Evolutionary conservation across 2,113 vertebrate species (phyloP).

Genomic region (Tautogolabrus adspersus): DNA sequence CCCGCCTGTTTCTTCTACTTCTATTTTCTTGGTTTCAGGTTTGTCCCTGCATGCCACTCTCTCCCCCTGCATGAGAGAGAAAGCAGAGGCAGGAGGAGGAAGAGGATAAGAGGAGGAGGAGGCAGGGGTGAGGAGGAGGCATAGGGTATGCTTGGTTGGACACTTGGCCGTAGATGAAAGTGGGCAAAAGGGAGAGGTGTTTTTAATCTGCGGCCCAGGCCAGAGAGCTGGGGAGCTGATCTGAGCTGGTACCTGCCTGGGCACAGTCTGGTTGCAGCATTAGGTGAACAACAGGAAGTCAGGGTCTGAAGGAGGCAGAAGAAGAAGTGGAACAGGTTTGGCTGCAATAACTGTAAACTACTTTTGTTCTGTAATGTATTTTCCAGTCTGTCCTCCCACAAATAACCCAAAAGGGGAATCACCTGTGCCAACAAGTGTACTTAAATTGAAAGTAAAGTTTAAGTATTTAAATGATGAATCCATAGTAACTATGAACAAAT

Average conservation of each 20-base stretch:
- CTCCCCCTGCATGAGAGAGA: constrained; percentile 42
- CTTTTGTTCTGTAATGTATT: not conserved
- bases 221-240: constrained; percentile 60
- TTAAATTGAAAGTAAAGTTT: not conserved
- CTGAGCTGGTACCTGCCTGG: constrained; percentile 74
- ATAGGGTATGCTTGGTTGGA: constrained; percentile 74
- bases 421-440: not conserved
- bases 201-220: constrained; percentile 74
- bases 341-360: not conserved
- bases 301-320: constrained; percentile 21
- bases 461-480: not conserved
- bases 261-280: constrained; percentile 61
- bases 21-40: constrained; percentile 70
- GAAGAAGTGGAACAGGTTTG: constrained; percentile 13
- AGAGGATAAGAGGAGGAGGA: constrained; percentile 60
- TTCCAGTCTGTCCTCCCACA: not conserved
- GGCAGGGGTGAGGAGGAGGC: constrained; percentile 58
- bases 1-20: constrained; percentile 62
- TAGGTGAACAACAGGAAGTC: constrained; percentile 40
- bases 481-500: not conserved
- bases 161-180: constrained; percentile 85
- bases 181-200: constrained; percentile 73
- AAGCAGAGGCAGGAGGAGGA: constrained; percentile 61
- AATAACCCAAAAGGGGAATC: not conserved
- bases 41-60: constrained; percentile 70